Base-by-base conservation (phyloP, 1,140 invertebrate genomes). In the Rhopalosiphum maidis region DNA sequence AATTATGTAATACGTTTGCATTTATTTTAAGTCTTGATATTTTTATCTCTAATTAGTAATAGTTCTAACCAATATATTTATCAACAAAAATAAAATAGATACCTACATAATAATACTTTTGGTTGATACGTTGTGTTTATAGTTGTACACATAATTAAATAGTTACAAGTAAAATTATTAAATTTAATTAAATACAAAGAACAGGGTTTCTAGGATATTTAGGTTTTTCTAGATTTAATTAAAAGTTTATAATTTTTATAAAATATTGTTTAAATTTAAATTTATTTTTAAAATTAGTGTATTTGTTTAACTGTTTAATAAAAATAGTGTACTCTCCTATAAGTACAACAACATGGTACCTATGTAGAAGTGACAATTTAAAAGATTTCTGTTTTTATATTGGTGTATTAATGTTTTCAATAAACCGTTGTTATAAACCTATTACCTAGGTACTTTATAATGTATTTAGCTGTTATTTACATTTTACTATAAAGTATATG, bases 391-490 rank as follows among this genome's bases (percentile, higher is more conserved):
- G n/a, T 88, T 88, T 88, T 88, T 88, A 41, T 87, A 18, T n/a
- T 30, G 5, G 46, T 48, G 11, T 88, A 86, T 48, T 48, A 48
- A 88, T 88, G 41, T 48, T 88, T n/a, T 43, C 46, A 35, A 46
- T 88, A 51, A 46, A 86, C 15, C 11, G 41, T 86, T 86, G 25
- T 86, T 86, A 46, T 18, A 25, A 30, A 83, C 35, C n/a, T 83
- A 83, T 83, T 83, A 83, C n/a, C n/a, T n/a, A n/a, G n/a, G n/a
- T n/a, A n/a, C 77, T 21, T 83, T 83, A 83, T 82, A 37, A 68
- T n/a, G 60, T 77, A 77, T 77, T 77, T 83, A 83, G 18, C 37
- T 83, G 7, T 83, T 37, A 23, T 83, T 37, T 37, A 83, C 35
- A 83, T 37, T 83, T 77, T 37, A 37, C n/a, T 83, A 8, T 83